Percentiles rank a stretch among this genome's conserved stretches.
phyloP scores from a whole-genome alignment of 2,113 vertebrate genomes.

The Cyprinodon tularosa region DNA sequence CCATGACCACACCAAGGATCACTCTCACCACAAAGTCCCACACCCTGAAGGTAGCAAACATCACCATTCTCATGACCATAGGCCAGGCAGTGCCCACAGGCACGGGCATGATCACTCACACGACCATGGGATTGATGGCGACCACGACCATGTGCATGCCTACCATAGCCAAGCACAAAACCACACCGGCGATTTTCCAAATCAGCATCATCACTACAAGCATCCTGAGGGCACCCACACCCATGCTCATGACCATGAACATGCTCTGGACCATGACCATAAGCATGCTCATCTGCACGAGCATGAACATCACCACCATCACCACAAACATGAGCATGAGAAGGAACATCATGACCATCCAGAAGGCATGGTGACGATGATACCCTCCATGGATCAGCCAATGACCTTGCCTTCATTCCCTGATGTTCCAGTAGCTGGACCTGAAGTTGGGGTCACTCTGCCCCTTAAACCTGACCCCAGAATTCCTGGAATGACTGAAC shows the following conservation, averaged over 20 bases:
- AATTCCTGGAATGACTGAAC: conserved; percentile 61
- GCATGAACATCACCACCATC: conserved; percentile 80
- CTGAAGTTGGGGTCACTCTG: conserved; percentile 38
- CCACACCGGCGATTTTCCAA: conserved; percentile 52
- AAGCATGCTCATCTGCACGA: conserved; percentile 74
- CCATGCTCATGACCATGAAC: conserved; percentile 77
- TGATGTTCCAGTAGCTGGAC: conserved; percentile 17
- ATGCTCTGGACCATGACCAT: conserved; percentile 77
- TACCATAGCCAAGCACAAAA: conserved; percentile 74
- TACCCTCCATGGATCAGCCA: conserved; percentile 58
- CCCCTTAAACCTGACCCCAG: conserved; percentile 60
- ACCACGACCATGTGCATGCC: conserved; percentile 69
- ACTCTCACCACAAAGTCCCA: conserved; percentile 43
- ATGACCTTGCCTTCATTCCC: conserved; percentile 54
- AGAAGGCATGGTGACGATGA: conserved; percentile 47
- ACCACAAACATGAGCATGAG: conserved; percentile 61
- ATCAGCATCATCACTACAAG: conserved; percentile 61
- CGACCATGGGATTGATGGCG: conserved; percentile 47
- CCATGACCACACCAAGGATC: conserved; percentile 62
- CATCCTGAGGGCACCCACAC: conserved; percentile 55
- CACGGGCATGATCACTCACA: conserved; percentile 70
- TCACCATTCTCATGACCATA: conserved; percentile 73
- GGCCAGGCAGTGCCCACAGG: conserved; percentile 18
- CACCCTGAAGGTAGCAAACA: conserved; percentile 49
- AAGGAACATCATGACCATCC: conserved; percentile 6